phyloP scores from a whole-genome alignment of 2,888 invertebrate species.

The Cephus spinipes region DNA sequence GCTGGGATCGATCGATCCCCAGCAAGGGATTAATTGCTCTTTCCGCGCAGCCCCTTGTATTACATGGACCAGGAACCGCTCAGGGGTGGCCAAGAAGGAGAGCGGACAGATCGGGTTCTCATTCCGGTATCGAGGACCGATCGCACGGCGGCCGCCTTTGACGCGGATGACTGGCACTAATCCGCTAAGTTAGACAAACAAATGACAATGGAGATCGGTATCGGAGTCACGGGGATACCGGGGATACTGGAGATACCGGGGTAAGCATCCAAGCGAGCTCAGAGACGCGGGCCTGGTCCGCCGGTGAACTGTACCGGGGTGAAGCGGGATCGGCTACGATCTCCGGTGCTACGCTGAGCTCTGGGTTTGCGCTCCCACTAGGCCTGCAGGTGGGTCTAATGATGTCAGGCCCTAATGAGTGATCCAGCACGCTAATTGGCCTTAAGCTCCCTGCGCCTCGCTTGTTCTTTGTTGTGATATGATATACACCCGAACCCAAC shows the following conservation, averaged over 20 bases:
- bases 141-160: constrained; percentile 58
- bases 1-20: background rate
- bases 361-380: constrained; percentile 30
- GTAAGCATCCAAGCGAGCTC: constrained; percentile 13
- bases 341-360: constrained; percentile 10
- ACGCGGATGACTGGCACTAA: constrained; percentile 60
- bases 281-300: constrained; percentile 18
- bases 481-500: constrained; percentile 15
- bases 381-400: constrained; percentile 56
- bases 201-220: constrained; percentile 64
- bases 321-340: constrained; percentile 18
- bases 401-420: constrained; percentile 56
- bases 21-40: constrained; percentile 41
- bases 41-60: constrained; percentile 11
- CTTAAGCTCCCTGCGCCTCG: constrained; percentile 43
- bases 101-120: constrained; percentile 39
- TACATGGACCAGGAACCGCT: constrained; percentile 20
- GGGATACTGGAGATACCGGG: constrained; percentile 27
- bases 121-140: constrained; percentile 35
- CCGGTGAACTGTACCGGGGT: constrained; percentile 16
- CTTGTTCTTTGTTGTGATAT: constrained; percentile 24
- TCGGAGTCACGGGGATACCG: constrained; percentile 33
- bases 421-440: constrained; percentile 62
- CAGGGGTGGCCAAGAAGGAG: constrained; percentile 42
- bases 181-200: constrained; percentile 63